Conservation (phyloP, 2,797 vertebrate genomes). For the Gila robusta region DNA sequence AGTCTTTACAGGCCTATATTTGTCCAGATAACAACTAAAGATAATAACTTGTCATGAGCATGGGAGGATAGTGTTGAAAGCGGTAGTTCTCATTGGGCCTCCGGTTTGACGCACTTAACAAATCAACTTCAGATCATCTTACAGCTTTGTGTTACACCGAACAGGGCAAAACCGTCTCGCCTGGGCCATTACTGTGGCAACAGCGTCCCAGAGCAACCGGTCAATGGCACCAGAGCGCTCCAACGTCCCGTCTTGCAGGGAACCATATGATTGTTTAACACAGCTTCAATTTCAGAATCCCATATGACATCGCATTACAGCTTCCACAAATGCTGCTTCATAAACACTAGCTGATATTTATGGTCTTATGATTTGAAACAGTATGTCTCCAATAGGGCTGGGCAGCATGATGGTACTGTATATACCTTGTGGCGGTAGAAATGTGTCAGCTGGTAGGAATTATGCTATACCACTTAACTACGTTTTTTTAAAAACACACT, state of each 20-base stretch:
- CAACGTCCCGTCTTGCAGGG: slow-evolving; percentile 26
- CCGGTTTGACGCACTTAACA: slow-evolving; percentile 51
- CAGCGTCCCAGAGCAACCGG: slow-evolving; percentile 50
- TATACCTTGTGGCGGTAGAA: background rate
- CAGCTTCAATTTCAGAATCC: slow-evolving; percentile 33
- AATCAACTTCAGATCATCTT: slow-evolving; percentile 67
- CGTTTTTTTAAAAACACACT: background rate
- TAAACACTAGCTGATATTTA: slow-evolving; percentile 13
- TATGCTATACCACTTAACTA: background rate
- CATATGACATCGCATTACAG: slow-evolving; percentile 13
- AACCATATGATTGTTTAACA: slow-evolving; percentile 36
- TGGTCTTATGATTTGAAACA: background rate
- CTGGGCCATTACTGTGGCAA: slow-evolving; percentile 66
- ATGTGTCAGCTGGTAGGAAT: background rate
- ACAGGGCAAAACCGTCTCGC: slow-evolving; percentile 52
- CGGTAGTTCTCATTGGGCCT: slow-evolving; percentile 51
- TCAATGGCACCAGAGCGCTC: slow-evolving; percentile 14
- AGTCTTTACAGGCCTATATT: slow-evolving; percentile 11
- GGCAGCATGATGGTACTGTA: background rate
- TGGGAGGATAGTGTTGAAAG: slow-evolving; percentile 49
- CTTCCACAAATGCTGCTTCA: slow-evolving; percentile 10
- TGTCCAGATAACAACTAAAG: background rate
- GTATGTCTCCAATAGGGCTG: background rate
- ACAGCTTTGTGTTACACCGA: slow-evolving; percentile 67
- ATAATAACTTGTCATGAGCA: slow-evolving; percentile 28